Base-by-base conservation (phyloP, 2,888 invertebrate genomes). In the Chrysolina oricalcia region DNA sequence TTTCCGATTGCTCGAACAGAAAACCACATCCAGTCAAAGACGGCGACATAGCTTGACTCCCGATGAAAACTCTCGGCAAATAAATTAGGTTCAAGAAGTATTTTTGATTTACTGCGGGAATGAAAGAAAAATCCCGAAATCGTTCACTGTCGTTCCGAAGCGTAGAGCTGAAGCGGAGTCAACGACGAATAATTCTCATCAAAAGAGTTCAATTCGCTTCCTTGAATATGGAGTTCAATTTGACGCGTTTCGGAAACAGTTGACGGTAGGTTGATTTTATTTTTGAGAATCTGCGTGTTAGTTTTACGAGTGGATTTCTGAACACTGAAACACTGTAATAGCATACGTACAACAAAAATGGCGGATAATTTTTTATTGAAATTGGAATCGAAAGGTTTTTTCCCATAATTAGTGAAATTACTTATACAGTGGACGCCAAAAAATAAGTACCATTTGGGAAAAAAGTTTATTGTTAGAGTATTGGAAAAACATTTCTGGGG, bases 1-100 rank as follows among this genome's bases (percentile, higher is more conserved):
- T 80, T 80, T 75, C 75, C 76, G 72, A 78, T 78, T 75, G 75
- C 77, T 75, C 74, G 71, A 70, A 78, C 75, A 65, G 72, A 74
- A 80, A 77, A 72, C 68, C 71, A 46, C 43, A 53, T 67, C 50
- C 17, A 59, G 59, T 59, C 59, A n/a, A 35, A 23, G 59, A n/a
- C 35, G 59, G n/a, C 35, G 59, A 59, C 59, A 35, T 35, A 21
- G 53, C 53, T 13, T 13, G 53, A 21, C 53, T 53, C 21, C 15
- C 43, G 13, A 50, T 19, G 50, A 50, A 50, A 50, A 17, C 50
- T 19, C 0, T 10, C 17, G 19, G 50, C 9, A 50, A 50, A 50
- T 27, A 59, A 53, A 59, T 59, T 59, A 35, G 59, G 59, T 59
- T 59, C 35, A 59, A 59, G 59, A 35, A 35, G 59, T 59, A 59